These are phyloP conservation scores for Ennomos quercinarius DNA, from an alignment of 2,888 invertebrate species.

Conservation along the genomic window DNA sequence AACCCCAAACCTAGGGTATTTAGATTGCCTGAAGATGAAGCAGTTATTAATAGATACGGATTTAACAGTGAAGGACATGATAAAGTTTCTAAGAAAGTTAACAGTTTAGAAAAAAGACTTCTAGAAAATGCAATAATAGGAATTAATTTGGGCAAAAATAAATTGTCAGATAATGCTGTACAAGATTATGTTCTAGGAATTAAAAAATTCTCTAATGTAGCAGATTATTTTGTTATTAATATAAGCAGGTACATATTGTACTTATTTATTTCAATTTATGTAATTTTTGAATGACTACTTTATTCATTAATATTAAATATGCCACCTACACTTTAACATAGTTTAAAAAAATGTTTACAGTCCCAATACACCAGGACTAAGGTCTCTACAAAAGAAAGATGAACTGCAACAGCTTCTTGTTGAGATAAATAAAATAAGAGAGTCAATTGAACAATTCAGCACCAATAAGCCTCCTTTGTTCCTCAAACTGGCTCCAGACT, in stretches of 20 bases:
- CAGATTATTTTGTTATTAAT: conserved; percentile 98
- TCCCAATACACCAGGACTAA: conserved; percentile 97
- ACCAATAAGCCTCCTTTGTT: conserved; percentile 90
- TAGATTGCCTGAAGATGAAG: conserved; percentile 92
- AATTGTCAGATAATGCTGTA: conserved; percentile 89
- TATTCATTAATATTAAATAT: too few species aligned
- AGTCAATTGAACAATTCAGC: conserved; percentile 62
- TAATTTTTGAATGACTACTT: too few species aligned
- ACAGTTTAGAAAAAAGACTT: conserved; percentile 78
- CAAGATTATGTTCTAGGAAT: conserved; percentile 95
- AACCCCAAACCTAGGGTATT: conserved; percentile 98
- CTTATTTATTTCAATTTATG: background rate
- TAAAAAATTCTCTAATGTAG: conserved; percentile 90
- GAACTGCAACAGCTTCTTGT: conserved; percentile 89
- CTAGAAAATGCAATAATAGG: conserved; percentile 90
- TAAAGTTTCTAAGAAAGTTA: conserved; percentile 88
- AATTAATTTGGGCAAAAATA: conserved; percentile 98
- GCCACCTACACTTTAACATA: too few species aligned
- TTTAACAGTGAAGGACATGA: conserved; percentile 98
- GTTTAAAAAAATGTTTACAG: conserved; percentile 72
- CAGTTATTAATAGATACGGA: conserved; percentile 95
- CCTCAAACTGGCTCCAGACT: conserved; percentile 97
- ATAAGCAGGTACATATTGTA: conserved; percentile 88
- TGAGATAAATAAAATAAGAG: conserved; percentile 86
- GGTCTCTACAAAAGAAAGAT: conserved; percentile 92